Percentiles rank a stretch among this genome's conserved stretches.
phyloP scores from a whole-genome alignment of 2,113 vertebrate genomes.

The Aptenodytes forsteri region DNA sequence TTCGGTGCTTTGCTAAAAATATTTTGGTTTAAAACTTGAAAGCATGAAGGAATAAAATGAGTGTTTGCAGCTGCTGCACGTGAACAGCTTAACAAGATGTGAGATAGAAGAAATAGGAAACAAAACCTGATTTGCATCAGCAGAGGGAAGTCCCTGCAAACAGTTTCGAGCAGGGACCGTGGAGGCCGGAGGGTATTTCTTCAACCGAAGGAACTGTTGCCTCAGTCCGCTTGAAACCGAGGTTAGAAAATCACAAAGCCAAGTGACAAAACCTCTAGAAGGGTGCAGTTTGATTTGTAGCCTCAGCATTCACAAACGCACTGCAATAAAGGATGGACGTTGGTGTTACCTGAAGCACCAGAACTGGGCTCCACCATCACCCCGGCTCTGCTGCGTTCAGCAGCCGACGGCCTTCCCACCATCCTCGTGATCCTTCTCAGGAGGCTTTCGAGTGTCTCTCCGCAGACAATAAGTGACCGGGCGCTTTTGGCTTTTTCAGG shows the following conservation, averaged over 20 bases:
- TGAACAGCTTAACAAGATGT: neutral
- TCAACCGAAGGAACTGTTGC: neutral
- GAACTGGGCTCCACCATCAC: neutral
- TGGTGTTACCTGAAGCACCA: neutral
- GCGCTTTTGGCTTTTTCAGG: neutral
- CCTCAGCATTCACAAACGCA: rapidly evolving
- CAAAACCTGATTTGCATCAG: slow-evolving; percentile 1
- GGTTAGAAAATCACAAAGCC: neutral
- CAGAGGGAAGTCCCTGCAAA: slow-evolving; percentile 8
- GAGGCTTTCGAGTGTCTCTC: neutral
- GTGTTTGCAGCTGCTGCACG: neutral
- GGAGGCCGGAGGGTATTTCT: neutral
- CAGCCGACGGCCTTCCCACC: neutral
- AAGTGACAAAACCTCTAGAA: neutral
- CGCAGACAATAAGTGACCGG: neutral
- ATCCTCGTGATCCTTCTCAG: neutral
- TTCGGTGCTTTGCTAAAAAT: neutral
- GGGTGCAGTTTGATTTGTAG: neutral
- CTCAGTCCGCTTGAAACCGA: neutral
- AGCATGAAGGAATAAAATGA: neutral
- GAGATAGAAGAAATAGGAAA: neutral
- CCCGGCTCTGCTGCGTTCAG: neutral
- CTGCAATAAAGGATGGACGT: rapidly evolving
- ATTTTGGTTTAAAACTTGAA: neutral
- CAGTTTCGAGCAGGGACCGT: neutral